Conservation (phyloP, 2,113 vertebrate genomes). For the Choloepus hoffmanni region DNA sequence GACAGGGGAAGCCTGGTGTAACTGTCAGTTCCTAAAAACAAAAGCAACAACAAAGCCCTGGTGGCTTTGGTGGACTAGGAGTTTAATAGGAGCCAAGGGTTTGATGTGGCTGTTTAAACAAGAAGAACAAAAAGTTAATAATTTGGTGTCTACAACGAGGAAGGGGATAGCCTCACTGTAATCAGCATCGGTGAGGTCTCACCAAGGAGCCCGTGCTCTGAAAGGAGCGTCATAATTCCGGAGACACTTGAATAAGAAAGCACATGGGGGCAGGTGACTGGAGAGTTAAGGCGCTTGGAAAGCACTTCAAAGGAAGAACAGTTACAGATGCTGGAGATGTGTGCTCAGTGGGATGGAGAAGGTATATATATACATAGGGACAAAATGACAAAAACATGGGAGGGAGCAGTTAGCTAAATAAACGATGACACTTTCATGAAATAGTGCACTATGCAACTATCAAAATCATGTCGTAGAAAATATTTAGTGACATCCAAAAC, state of each 20-base stretch:
- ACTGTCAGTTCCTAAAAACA: not conserved
- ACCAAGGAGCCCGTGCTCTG: not conserved
- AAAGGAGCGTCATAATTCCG: not conserved
- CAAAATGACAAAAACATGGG: not conserved
- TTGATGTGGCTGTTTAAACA: not conserved
- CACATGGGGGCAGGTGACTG: not conserved
- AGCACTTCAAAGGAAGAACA: not conserved
- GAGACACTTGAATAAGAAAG: not conserved
- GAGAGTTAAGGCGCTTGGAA: not conserved
- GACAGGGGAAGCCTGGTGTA: not conserved
- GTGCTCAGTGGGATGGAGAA: not conserved
- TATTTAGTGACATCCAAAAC: not conserved
- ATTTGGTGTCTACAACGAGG: not conserved
- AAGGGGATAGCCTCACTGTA: not conserved
- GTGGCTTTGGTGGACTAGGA: not conserved
- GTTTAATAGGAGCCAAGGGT: not conserved
- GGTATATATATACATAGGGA: rapidly evolving
- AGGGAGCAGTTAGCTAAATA: too few species aligned
- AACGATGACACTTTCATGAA: too few species aligned
- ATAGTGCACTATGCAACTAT: not conserved
- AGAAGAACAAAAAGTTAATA: not conserved
- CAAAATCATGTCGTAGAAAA: not conserved
- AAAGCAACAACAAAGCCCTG: not conserved
- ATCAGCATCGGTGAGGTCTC: not conserved
- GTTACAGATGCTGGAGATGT: not conserved